Base-by-base conservation (phyloP, 2,113 vertebrate species). In the Misgurnus mizolepis region DNA sequence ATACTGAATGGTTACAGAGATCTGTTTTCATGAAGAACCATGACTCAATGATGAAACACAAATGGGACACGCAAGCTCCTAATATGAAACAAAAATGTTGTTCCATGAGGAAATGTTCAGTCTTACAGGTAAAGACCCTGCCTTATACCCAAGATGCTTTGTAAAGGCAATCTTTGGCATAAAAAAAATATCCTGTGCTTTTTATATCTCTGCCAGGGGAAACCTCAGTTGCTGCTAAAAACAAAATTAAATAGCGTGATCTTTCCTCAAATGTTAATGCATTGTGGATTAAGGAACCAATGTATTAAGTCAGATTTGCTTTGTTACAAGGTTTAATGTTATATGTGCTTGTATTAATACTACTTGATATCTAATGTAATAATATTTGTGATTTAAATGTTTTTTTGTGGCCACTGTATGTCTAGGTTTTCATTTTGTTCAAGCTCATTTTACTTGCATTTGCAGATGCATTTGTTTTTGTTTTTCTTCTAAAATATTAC, bases 21-120 rank as follows among this genome's bases (percentile, higher is more conserved):
- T 67, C 7, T 12, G 66, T 11, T 76, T 40, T 72, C 10, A 22
- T 53, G 41, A 9, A 18, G 41, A 60, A 18, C 73, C 43, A 47
- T 41, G n/a, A 27, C 34, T 12, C 40, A 58, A 67, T 84, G 78
- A 84, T 79, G 73, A 69, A 77, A 80, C 43, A 53, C 27, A 34
- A 34, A n/a, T 47, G 8, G 41, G 49, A 84, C 67, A 84, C 34
- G 40, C 3, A 65, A 55, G 47, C 53, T 80, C 70, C 69, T 10
- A 45, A 60, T 14, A 34, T 14, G 18, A 73, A 14, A 53, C 55
- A 27, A 1, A 10, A 27, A 58, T 55, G 2, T 58, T 43, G 9
- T 40, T 72, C n/a, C 7, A 61, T 40, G 15, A 22, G 58, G 49
- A 43, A 6, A 45, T 5, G 2, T 67, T 49, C 22, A 7, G 67